Base-by-base conservation (phyloP, 1,140 invertebrate genomes). In the Brachionus paranguensis region DNA sequence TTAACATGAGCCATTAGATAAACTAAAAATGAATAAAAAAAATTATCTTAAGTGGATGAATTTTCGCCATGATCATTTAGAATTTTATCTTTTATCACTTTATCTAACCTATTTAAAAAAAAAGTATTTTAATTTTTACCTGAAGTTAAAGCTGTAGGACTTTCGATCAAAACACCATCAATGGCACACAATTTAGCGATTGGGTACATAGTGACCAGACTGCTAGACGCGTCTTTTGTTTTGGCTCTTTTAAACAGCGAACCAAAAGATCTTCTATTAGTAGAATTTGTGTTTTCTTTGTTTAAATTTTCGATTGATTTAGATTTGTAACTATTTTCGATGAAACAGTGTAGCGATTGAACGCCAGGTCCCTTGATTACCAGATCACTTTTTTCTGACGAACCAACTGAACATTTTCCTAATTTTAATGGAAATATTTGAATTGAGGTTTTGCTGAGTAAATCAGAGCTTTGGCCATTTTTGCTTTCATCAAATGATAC, bases 401-500 rank as follows among this genome's bases (percentile, higher is more conserved):
- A 92, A 43, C 94, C 94, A 27, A 88, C 89, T 10, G 92, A 93
- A 45, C 94, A 92, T 85, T 92, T 91, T 84, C 94, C 94, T 95
- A 89, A 37, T 91, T 91, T 85, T 33, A 84, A 64, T 37, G 65
- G 45, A 78, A 20, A 78, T 24, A 81, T 37, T 85, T 47, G 41
- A 8, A 65, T 85, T n/a, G 33, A 64, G 94, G 94, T 81, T 68
- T 81, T 81, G 20, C 47, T 76, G 6, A 50, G 24, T 76, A 24
- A 24, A 74, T 74, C 41, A 6, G 41, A 27, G 27, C 27, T 50
- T 10, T 87, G 86, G 85, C 95, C 91, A 8, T 94, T 96, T 85
- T 96, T 93, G n/a, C 94, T 93, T 20, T 94, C 95, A 87, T 94
- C 95, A 27, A 95, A 91, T 83, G 94, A 91, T 68, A 96, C 94